phyloP scores from a whole-genome alignment of 2,797 vertebrate genomes.

The Eidolon dupreanum region DNA sequence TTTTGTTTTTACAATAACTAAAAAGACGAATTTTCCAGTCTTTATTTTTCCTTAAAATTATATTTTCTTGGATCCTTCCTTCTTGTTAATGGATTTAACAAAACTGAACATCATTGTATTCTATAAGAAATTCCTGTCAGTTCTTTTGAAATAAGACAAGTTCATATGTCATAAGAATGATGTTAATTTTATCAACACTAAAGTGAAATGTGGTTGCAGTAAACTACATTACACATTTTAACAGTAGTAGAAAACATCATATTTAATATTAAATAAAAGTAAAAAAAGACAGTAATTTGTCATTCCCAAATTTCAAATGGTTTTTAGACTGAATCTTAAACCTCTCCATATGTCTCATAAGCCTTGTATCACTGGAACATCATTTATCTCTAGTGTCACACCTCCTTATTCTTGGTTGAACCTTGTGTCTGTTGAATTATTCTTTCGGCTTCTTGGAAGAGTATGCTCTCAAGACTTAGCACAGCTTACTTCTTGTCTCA shows the following conservation, averaged over 20 bases:
- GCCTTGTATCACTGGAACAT: not conserved
- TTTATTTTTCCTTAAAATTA: constrained; percentile 61
- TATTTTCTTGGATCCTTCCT: constrained; percentile 40
- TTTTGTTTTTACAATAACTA: constrained; percentile 49
- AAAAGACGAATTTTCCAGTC: not conserved
- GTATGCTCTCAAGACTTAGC: not conserved
- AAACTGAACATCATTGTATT: constrained; percentile 23
- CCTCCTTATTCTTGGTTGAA: not conserved
- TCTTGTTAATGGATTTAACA: not conserved
- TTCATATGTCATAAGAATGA: constrained; percentile 6
- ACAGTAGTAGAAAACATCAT: constrained; percentile 16
- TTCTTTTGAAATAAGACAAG: constrained; percentile 54
- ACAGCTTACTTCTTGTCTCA: not conserved
- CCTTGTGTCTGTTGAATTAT: not conserved
- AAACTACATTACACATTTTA: not conserved
- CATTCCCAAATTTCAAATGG: not conserved
- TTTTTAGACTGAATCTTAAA: not conserved
- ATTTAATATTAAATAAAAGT: not conserved
- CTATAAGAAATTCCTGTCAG: constrained; percentile 20
- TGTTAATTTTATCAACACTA: not conserved
- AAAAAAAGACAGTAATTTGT: not conserved
- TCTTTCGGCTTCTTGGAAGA: not conserved
- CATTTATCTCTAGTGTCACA: not conserved
- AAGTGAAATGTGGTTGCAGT: not conserved
- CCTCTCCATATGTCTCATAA: not conserved